These are phyloP conservation scores for Myocastor coypus DNA, from an alignment of 2,113 vertebrate genomes.

Conservation along the genomic window DNA sequence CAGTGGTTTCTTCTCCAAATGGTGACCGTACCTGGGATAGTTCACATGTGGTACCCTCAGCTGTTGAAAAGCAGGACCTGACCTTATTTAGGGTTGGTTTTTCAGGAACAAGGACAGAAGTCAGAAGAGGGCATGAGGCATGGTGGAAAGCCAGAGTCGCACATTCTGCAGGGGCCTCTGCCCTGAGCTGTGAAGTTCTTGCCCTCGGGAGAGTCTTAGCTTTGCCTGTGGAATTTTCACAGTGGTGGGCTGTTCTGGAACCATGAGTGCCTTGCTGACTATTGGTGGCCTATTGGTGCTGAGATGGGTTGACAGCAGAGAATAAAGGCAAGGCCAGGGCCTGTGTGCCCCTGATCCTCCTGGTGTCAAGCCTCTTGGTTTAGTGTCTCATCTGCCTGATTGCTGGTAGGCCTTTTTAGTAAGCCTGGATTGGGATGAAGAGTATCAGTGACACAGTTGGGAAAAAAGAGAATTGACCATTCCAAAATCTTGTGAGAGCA, in stretches of 20 bases:
- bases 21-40: background rate
- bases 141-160: background rate
- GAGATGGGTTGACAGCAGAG: background rate
- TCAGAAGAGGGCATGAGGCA: background rate
- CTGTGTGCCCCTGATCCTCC: background rate
- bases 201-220: background rate
- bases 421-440: conserved; percentile 63
- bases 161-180: background rate
- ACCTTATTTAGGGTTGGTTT: background rate
- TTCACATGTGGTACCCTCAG: background rate
- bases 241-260: background rate
- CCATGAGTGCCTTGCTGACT: background rate
- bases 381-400: conserved; percentile 63
- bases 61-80: background rate
- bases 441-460: conserved; percentile 59
- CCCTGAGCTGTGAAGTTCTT: background rate
- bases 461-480: conserved; percentile 70
- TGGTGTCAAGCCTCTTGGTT: background rate
- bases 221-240: background rate
- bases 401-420: background rate
- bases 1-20: background rate
- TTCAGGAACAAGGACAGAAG: background rate
- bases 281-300: background rate
- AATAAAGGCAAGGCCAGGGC: rapidly evolving
- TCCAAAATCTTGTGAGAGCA: background rate